phyloP scores from a whole-genome alignment of 2,797 vertebrate genomes.

The Petrocephalus sullivani region DNA sequence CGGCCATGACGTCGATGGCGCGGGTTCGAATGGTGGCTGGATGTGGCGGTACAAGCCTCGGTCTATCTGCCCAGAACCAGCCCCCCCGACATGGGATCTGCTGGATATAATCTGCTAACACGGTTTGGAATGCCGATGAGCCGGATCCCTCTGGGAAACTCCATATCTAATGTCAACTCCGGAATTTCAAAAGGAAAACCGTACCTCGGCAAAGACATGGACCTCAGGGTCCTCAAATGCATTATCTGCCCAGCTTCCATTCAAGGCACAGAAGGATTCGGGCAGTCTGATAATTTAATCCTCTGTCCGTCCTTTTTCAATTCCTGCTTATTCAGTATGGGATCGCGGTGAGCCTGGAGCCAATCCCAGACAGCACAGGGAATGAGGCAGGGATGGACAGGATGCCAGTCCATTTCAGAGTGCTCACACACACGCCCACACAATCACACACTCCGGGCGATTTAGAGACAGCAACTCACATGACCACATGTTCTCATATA shows the following conservation, averaged over 20 bases:
- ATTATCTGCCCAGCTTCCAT: slow-evolving; percentile 1
- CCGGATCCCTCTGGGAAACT: neutral
- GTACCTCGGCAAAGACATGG: neutral
- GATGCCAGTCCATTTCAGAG: neutral
- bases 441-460: neutral
- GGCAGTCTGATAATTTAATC: neutral
- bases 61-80: neutral
- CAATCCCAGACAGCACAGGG: neutral
- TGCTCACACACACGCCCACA: neutral
- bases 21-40: neutral
- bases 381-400: neutral
- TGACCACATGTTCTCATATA: neutral
- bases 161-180: neutral
- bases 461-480: neutral
- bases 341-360: neutral
- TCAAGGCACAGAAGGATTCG: neutral
- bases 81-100: neutral
- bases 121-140: neutral
- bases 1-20: neutral
- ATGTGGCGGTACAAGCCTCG: neutral
- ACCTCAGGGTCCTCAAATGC: neutral
- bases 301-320: neutral
- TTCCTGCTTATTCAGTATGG: neutral
- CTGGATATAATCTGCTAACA: slow-evolving; percentile 1
- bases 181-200: slow-evolving; percentile 6